phyloP scores from a whole-genome alignment of 2,888 invertebrate genomes.

The Caenorhabditis parvicauda region DNA sequence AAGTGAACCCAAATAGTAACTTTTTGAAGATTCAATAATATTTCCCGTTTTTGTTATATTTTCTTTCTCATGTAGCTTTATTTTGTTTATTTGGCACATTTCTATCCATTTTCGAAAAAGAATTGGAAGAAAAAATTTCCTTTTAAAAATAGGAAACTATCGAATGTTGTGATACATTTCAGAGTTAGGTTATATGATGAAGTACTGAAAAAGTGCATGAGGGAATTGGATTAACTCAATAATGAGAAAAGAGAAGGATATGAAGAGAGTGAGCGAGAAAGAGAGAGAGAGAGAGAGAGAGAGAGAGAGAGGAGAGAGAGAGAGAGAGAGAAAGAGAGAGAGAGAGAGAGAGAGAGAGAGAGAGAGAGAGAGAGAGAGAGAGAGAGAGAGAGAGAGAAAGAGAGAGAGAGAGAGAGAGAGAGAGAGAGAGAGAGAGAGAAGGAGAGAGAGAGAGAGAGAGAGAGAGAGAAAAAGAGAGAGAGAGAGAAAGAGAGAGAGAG shows the following conservation, averaged over 20 bases:
- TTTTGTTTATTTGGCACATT: no score
- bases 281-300: conserved; percentile 7
- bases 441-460: conserved; percentile 2
- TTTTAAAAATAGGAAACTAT: no score
- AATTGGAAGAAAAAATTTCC: no score
- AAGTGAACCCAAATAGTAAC: no score
- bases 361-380: conserved; percentile 4
- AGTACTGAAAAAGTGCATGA: conserved; percentile 6
- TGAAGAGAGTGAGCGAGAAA: not conserved
- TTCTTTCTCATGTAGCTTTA: no score
- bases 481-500: conserved; percentile 5
- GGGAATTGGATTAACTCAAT: not conserved
- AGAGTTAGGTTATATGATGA: no score
- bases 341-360: conserved; percentile 13
- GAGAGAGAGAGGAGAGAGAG: conserved; percentile 5
- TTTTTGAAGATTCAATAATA: no score
- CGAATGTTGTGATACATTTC: no score
- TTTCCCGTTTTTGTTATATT: no score
- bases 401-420: conserved; percentile 7
- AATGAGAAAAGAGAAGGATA: not conserved
- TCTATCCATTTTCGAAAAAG: no score
- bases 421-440: conserved; percentile 1
- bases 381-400: conserved; percentile 3
- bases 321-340: conserved; percentile 3
- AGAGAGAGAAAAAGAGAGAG: not conserved